Evolutionary conservation across 1,140 invertebrate species (phyloP), one percentile per base, ranked within the genome.

Genomic region (Brachionus manjavacas): DNA sequence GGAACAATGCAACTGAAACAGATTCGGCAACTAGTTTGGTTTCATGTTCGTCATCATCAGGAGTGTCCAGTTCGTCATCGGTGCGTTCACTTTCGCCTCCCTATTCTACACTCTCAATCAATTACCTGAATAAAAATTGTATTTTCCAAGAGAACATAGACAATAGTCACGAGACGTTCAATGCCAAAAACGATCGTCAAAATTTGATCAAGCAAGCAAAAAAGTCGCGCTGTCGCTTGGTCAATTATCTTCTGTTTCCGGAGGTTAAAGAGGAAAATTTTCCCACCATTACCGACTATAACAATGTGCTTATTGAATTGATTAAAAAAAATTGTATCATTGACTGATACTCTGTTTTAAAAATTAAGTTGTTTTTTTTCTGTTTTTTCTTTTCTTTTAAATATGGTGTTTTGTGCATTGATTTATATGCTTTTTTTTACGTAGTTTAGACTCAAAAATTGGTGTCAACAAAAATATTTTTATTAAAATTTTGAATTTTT

Each of bases 281-380:
- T 49, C 7, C 43, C 11, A 46, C 4, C 2, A 52, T 49, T 28
- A 23, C 41, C 41, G 72, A 76, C 23, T 76, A 76, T 23, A 49
- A 76, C 43, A 49, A 46, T 49, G 23, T 76, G 3, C 49, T 76
- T 28, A 76, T 76, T 49, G 72, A 76, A 14, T 49, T 76, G n/a
- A 76, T 76, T 76, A 76, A 76, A 46, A 76, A 76, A 49, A 76
- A 76, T 49, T 76, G 72, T 76, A 76, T 76, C 43, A 76, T 76
- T 76, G 72, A 76, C 41, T 76, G 72, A 76, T 76, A 76, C 35
- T 16, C 1, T n/a, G 4, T 35, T 41, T 20, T 11, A 68, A 14
- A 11, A 9, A 28, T 6, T 28, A 46, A 76, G 14, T 43, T 49
- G 23, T 28, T 76, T 49, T 23, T 76, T 49, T 28, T 76, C n/a